phyloP scores from a whole-genome alignment of 2,888 invertebrate species.

The Dynastes grantii region DNA sequence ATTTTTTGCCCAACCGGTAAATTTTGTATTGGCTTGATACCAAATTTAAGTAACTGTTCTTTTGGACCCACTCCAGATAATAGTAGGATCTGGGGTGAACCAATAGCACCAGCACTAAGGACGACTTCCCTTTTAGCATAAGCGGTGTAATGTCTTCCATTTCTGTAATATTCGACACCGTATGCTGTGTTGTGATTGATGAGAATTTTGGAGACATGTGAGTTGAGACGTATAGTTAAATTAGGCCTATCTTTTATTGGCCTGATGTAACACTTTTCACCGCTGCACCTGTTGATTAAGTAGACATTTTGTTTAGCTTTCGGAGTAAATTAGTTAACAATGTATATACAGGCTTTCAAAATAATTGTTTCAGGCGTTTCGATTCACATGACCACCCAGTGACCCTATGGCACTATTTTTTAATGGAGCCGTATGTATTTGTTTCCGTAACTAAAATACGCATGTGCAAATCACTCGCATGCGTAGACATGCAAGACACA shows the following conservation, averaged over 20 bases:
- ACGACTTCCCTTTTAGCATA: slow-evolving; percentile 45
- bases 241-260: slow-evolving; percentile 66
- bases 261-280: slow-evolving; percentile 68
- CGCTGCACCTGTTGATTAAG: slow-evolving; percentile 59
- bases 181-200: slow-evolving; percentile 49
- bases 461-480: too few species aligned
- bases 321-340: too few species aligned
- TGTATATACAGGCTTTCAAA: background rate
- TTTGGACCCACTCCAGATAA: slow-evolving; percentile 83
- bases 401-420: too few species aligned
- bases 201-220: slow-evolving; percentile 68
- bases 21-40: slow-evolving; percentile 74
- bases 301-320: too few species aligned
- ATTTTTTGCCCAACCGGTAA: slow-evolving; percentile 79
- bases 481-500: too few species aligned
- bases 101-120: slow-evolving; percentile 36
- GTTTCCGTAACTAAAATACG: too few species aligned
- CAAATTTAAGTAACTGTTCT: slow-evolving; percentile 73
- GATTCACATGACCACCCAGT: too few species aligned
- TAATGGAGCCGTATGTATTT: too few species aligned
- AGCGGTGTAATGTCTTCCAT: slow-evolving; percentile 10
- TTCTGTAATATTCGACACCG: slow-evolving; percentile 63
- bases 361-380: too few species aligned
- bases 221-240: slow-evolving; percentile 68
- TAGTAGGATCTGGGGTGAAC: slow-evolving; percentile 74